Evolutionary conservation across 1,140 invertebrate genomes (phyloP).

Genomic region (Ceratina australensis): DNA sequence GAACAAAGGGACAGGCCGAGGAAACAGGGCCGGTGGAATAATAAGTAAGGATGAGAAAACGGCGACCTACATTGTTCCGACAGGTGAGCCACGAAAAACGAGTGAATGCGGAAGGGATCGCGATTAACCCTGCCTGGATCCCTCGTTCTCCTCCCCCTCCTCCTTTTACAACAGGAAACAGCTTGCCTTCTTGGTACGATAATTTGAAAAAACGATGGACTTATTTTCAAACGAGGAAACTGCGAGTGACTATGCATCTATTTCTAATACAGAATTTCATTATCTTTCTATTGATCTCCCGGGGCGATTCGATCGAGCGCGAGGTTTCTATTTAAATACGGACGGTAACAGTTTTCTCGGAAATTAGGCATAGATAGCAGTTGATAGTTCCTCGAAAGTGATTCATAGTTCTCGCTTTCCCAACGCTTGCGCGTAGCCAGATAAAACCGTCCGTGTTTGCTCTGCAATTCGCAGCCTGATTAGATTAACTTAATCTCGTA

Average conservation of each 20-base stretch:
- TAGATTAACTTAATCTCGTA: constrained; percentile 29
- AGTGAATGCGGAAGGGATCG: not conserved
- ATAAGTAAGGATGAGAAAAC: not conserved
- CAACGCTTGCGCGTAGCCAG: not conserved
- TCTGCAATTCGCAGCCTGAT: constrained; percentile 2
- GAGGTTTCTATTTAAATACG: not conserved
- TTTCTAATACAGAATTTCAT: not conserved
- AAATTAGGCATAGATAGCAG: not conserved
- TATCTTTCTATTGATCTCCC: not conserved
- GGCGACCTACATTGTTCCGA: not conserved
- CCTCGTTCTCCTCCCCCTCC: too few species aligned
- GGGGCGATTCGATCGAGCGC: too few species aligned
- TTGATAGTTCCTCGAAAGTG: not conserved
- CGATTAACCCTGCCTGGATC: not conserved
- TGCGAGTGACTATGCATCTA: too few species aligned
- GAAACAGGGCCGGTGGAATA: not conserved
- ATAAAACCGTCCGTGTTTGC: constrained; percentile 1
- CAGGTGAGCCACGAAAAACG: not conserved
- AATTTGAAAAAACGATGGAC: too few species aligned
- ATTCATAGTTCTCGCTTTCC: constrained; percentile 3
- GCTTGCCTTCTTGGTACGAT: too few species aligned
- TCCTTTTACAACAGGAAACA: too few species aligned
- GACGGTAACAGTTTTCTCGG: not conserved
- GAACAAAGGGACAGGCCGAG: not conserved
- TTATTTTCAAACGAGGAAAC: too few species aligned